These are phyloP conservation scores for Marasmarcha lunaedactyla DNA, from an alignment of 2,888 invertebrate genomes.

Conservation along the genomic window DNA sequence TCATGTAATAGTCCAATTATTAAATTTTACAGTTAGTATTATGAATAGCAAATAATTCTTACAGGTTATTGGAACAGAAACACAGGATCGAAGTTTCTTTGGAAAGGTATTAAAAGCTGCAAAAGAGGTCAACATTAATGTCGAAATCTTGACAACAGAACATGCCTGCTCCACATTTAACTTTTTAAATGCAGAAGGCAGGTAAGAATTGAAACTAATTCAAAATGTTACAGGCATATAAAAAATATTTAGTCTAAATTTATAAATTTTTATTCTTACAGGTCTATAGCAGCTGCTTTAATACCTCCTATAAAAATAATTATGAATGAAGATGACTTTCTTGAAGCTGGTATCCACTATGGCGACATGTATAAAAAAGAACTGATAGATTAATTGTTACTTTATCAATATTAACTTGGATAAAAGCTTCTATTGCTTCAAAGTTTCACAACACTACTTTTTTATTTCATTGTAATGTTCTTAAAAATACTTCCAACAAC, in stretches of 20 bases:
- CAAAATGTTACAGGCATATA: neutral
- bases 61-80: conserved; percentile 45
- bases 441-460: too few relatives aligned
- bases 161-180: conserved; percentile 93
- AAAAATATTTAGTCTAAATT: neutral
- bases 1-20: too few relatives aligned
- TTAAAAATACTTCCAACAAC: too few relatives aligned
- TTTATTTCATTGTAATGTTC: too few relatives aligned
- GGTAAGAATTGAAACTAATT: conserved; percentile 37
- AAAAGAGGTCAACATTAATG: conserved; percentile 52
- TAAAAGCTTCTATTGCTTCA: too few relatives aligned
- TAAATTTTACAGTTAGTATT: too few relatives aligned
- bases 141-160: conserved; percentile 85
- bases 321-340: conserved; percentile 71
- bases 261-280: conserved; percentile 14
- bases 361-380: conserved; percentile 51
- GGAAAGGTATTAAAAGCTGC: conserved; percentile 27
- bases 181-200: conserved; percentile 86
- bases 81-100: conserved; percentile 22
- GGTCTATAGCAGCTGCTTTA: conserved; percentile 74
- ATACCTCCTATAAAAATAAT: conserved; percentile 73
- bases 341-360: conserved; percentile 65
- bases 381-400: neutral
- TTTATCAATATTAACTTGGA: too few relatives aligned
- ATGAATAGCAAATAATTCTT: too few relatives aligned